Evolutionary conservation across 1,140 invertebrate species (phyloP), one percentile per base, ranked within the genome.

Genomic region (Solen grandis): DNA sequence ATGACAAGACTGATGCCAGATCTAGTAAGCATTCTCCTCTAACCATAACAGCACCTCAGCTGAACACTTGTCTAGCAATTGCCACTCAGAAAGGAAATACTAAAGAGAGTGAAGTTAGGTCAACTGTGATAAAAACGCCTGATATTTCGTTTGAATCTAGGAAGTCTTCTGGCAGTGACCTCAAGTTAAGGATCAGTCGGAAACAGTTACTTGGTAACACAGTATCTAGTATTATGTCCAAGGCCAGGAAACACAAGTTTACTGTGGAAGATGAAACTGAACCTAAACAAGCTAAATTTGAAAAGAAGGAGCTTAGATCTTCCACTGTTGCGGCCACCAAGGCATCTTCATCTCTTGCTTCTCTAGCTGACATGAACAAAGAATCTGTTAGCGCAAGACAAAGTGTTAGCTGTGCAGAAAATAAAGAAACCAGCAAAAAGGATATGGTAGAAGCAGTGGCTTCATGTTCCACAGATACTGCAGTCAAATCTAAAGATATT

Each of bases 291-390:
- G 19, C 41, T 46, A 8, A 46, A 13, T 68, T 78, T 69, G 75
- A 68, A 35, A 78, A 69, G 54, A 78, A 78, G 50, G 75, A 66
- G 16, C 41, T 78, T 10, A 50, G 75, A 29, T 78, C 75, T 38
- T 78, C 75, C 35, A 78, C 75, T 46, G 25, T 57, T 27, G 75
- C 75, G 33, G 75, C 75, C 3, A 78, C 75, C n/a, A 78, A 78
- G 69, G 75, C 75, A 59, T 78, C 75, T 19, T 66, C 74, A 38
- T 66, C 63, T 5, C 27, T 78, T 13, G 75, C 75, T 38, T 57
- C 74, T 13, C 38, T 19, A 10, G 41, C 41, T 10, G 41, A 46
- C 19, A 8, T 46, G 41, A 19, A 8, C 8, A 46, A 46, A 46
- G 41, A 46, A 10, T 10, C 8, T 8, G 41, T 10, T 10, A 19